Conservation (phyloP, 1,140 invertebrate genomes). For the Diorhabda elongata region DNA sequence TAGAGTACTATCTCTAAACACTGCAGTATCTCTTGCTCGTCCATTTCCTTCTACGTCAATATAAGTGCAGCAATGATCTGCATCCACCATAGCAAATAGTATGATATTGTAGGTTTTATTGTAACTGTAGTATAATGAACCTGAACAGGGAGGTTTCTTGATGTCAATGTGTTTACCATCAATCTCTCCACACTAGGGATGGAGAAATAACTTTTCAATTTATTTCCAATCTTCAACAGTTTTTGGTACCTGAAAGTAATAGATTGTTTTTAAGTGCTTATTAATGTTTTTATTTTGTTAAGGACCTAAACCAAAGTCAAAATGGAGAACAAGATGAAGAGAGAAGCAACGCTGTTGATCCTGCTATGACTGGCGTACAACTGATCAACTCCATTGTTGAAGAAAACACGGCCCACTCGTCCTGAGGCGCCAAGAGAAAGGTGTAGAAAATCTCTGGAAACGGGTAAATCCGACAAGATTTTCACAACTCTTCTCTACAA, state of each 20-base stretch:
- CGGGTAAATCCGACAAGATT: background rate
- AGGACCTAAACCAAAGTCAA: constrained; percentile 10
- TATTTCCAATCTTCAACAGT: constrained; percentile 23
- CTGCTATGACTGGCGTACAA: constrained; percentile 1
- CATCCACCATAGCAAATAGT: constrained; percentile 47
- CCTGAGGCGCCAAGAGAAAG: background rate
- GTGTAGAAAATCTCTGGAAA: background rate
- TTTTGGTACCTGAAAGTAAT: constrained; percentile 19
- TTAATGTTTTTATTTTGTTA: constrained; percentile 22
- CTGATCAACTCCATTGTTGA: background rate
- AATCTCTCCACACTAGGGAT: constrained; percentile 47
- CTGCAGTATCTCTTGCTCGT: constrained; percentile 15
- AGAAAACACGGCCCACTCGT: background rate
- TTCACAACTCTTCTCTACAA: no score
- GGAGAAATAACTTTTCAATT: constrained; percentile 20
- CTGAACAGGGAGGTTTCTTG: constrained; percentile 21
- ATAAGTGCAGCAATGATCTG: constrained; percentile 45
- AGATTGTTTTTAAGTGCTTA: constrained; percentile 4
- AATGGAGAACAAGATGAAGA: background rate
- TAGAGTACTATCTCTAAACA: constrained; percentile 31
- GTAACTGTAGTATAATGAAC: constrained; percentile 29
- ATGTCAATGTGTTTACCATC: constrained; percentile 46
- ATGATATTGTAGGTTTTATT: constrained; percentile 46
- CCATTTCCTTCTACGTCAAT: constrained; percentile 44
- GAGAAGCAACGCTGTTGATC: background rate